These are phyloP conservation scores for Lordiphosa andalusiaca DNA, from an alignment of 2,888 invertebrate species.

Conservation along the genomic window DNA sequence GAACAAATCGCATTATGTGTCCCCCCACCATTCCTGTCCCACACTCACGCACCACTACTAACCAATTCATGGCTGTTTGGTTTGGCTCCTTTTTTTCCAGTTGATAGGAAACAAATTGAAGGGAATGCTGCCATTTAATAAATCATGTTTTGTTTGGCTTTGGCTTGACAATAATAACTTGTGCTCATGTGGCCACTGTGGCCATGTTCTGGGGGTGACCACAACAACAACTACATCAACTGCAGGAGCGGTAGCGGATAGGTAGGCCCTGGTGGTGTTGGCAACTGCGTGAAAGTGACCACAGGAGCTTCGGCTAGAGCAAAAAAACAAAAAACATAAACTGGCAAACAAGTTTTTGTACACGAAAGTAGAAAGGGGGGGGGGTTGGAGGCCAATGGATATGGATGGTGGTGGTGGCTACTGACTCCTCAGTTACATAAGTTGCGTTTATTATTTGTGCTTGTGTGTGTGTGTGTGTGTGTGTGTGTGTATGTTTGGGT, in stretches of 20 bases:
- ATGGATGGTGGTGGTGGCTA: conserved; percentile 12
- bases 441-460: conserved; percentile 70
- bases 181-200: conserved; percentile 67
- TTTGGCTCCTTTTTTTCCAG: conserved; percentile 65
- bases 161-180: conserved; percentile 73
- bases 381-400: background rate
- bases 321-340: conserved; percentile 47
- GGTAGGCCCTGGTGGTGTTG: conserved; percentile 59
- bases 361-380: conserved; percentile 14
- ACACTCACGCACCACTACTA: background rate
- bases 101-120: conserved; percentile 76
- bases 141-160: conserved; percentile 73
- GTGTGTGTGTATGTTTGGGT: conserved; percentile 38
- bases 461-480: conserved; percentile 34
- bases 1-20: conserved; percentile 8
- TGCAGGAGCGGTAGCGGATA: conserved; percentile 33
- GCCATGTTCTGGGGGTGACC: conserved; percentile 56
- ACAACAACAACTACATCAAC: conserved; percentile 27
- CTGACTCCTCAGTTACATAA: conserved; percentile 58
- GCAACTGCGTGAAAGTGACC: conserved; percentile 72
- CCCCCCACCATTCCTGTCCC: background rate
- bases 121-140: conserved; percentile 73
- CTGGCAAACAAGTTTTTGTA: conserved; percentile 64
- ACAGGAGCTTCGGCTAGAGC: conserved; percentile 60
- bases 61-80: conserved; percentile 12